Base-by-base conservation (phyloP, 2,797 vertebrate species). In the Sternotherus odoratus region DNA sequence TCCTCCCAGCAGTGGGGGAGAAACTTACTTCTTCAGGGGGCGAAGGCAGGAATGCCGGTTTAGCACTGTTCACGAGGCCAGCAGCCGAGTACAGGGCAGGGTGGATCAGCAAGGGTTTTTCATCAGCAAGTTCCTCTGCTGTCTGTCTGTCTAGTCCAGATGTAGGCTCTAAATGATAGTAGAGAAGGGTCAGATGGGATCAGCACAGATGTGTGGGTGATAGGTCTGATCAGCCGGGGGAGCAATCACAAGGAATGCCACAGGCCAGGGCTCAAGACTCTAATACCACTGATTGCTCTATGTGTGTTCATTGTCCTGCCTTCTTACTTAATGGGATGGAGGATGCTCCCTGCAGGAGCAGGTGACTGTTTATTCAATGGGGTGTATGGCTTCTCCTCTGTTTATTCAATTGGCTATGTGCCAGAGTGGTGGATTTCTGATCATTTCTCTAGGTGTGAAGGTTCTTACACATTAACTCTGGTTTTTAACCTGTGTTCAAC, bases 51-150 rank as follows among this genome's bases (percentile, higher is more conserved):
- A 26, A 1, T 69, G 30, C 9, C 77, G 48, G 48, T 33, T 88
- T 87, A 85, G 80, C 0, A 0, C 49, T 63, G 2, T 77, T 94
- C 9, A 6, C 30, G 4, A 79, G 12, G 21, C 77, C 66, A 96
- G 17, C 82, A 96, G 69, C 48, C 85, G 91, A 90, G 83, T 50
- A 84, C 80, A 51, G 54, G 90, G 85, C 54, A 49, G 46, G 33
- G 6, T 7, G 79, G 86, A 79, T 84, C 83, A 92, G 77, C 33
- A 69, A 66, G 56, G 69, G 66, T 81, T 88, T 80, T 88, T 92
- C 83, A 92, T 66, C 54, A 78, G 85, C 66, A 66, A 24, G 16
- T 77, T 93, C 82, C 21, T 12, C 72, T 85, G 4, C 66, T 87
- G 74, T 28, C 43, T 92, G 82, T 95, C 56, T 82, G 24, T 74